Base-by-base conservation (phyloP, 2,797 vertebrate species). In the Macropodus opercularis region DNA sequence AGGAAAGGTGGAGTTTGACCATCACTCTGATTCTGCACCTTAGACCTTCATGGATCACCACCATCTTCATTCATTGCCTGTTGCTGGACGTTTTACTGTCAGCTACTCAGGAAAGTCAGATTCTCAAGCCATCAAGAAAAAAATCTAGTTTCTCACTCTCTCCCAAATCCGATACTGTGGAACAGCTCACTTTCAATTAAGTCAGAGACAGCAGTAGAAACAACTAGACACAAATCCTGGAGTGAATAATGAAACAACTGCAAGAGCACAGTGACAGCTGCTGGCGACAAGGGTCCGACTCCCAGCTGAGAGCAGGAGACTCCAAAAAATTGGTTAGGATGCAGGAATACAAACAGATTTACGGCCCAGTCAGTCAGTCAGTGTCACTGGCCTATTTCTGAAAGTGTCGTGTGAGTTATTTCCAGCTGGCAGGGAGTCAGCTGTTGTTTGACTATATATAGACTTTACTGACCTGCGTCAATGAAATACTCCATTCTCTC, bases 201-300 rank as follows among this genome's bases (percentile, higher is more conserved):
- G 63, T 50, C 19, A 18, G 19, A 21, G 17, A 40, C 42, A 51
- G 41, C 8, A 46, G 24, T 58, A 26, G 40, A 29, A 54, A n/a
- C n/a, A n/a, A 67, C 43, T 40, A 13, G 12, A 41, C 39, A 56
- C 35, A 51, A 49, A 63, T 47, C 36, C 57, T 68, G 44, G 27
- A 64, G n/a, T 59, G 62, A 77, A 65, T 61, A 67, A 57, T 34
- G 19, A 14, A 46, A 7, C n/a, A 42, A 51, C 24, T 15, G 31
- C 13, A 0, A 49, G n/a, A 23, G 68, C 36, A 41, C 43, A 17
- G 34, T 62, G 60, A 58, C 43, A 69, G 35, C 41, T 55, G 52
- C 34, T 39, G 34, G 42, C 35, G 61, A 23, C 47, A 42, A 5
- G 14, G 4, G 17, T 35, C 12, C 29, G 29, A 58, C 41, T 55